A percentile compares a stretch with the other conserved stretches of the same genome.
phyloP scores from a whole-genome alignment of 2,113 vertebrate species.

The Zosterops borbonicus region DNA sequence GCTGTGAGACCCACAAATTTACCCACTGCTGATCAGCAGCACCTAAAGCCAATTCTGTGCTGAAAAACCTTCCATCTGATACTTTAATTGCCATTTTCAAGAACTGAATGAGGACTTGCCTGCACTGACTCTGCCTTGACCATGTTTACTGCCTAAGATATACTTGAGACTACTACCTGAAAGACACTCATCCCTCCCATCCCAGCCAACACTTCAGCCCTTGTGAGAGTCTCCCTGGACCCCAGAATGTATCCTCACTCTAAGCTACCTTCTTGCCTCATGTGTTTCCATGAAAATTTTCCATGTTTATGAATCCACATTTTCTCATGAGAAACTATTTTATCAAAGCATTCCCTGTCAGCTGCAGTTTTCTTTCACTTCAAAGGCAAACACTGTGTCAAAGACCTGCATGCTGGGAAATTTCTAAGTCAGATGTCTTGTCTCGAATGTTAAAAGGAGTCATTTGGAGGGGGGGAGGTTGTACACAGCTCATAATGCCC shows the following conservation, averaged over 20 bases:
- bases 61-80: background rate
- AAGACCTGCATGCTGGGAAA: constrained; percentile 16
- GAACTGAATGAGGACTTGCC: background rate
- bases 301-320: background rate
- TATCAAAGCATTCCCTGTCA: constrained; percentile 8
- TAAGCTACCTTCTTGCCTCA: background rate
- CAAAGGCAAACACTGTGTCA: constrained; percentile 3
- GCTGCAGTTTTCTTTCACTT: constrained; percentile 21
- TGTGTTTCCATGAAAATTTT: constrained; percentile 17
- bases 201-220: background rate
- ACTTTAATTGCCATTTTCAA: background rate
- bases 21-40: background rate
- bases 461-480: accelerated
- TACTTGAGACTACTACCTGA: background rate
- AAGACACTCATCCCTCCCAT: background rate
- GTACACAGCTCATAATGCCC: background rate
- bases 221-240: background rate
- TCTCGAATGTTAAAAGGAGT: background rate
- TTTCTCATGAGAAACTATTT: constrained; percentile 47
- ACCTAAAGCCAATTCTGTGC: background rate
- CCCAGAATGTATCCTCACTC: background rate
- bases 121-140: background rate
- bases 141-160: background rate
- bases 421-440: constrained; percentile 32
- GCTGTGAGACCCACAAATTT: background rate